Percentiles rank a stretch among this genome's conserved stretches.
Evolutionary conservation across 2,113 vertebrate species (phyloP).

Genomic region (Silurus meridionalis): DNA sequence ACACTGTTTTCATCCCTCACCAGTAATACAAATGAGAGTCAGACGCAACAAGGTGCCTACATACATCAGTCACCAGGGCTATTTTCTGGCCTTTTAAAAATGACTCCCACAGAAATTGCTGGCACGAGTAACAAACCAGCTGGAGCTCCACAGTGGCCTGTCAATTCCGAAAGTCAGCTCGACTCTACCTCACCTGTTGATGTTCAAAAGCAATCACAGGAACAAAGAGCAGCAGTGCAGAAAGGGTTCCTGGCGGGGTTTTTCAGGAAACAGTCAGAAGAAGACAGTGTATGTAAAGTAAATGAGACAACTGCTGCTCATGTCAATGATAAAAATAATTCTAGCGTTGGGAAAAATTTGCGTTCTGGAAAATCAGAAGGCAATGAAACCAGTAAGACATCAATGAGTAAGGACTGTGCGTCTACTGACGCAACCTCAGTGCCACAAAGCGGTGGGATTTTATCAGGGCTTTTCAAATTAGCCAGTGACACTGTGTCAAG

Average conservation of each 20-base stretch:
- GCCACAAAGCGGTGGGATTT: constrained; percentile 54
- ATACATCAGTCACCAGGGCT: constrained; percentile 61
- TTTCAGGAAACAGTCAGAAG: constrained; percentile 68
- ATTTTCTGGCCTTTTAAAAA: constrained; percentile 70
- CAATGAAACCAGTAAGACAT: constrained; percentile 62
- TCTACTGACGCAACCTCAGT: constrained; percentile 37
- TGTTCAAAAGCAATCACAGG: constrained; percentile 40
- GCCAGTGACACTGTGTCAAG: constrained; percentile 63
- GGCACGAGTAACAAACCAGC: constrained; percentile 41
- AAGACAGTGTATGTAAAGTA: constrained; percentile 63
- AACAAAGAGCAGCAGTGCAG: constrained; percentile 52
- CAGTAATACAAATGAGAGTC: constrained; percentile 53
- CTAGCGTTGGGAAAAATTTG: constrained; percentile 63
- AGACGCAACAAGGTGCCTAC: constrained; percentile 51
- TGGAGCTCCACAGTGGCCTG: constrained; percentile 49
- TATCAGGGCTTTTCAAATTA: constrained; percentile 69
- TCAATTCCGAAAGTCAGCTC: constrained; percentile 32
- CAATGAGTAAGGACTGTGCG: constrained; percentile 57
- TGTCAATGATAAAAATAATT: constrained; percentile 48
- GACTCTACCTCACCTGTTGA: constrained; percentile 36
- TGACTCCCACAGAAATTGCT: constrained; percentile 60
- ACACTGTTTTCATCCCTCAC: constrained; percentile 63
- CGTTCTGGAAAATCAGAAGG: constrained; percentile 75
- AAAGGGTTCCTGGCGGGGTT: constrained; percentile 77
- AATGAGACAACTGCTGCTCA: constrained; percentile 47